Evolutionary conservation across 2,888 invertebrate species (phyloP), one percentile per base, ranked within the genome.

Genomic region (Clepsis dumicolana): DNA sequence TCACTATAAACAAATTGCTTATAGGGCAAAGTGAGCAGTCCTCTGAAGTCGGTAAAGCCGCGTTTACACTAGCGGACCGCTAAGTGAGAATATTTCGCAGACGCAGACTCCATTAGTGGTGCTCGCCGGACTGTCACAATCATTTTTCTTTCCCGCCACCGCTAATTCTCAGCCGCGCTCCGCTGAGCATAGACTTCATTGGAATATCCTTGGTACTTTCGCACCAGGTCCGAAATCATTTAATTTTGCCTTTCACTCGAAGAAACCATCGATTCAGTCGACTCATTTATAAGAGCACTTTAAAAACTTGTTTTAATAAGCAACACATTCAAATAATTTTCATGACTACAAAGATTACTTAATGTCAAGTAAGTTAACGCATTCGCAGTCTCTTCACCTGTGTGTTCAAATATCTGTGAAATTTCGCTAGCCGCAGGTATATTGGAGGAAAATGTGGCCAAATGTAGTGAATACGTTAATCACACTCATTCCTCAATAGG

Each of bases 51-150:
- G 65, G 72, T 71, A 71, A 71, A 71, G 73, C 73, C 75, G 72
- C 72, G 74, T 76, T 73, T 75, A 71, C 73, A 73, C 70, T 71
- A 83, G 72, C 73, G 71, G 73, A 73, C 83, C 79, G 81, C 82
- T 88, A 91, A 92, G 89, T 91, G 91, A 86, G 83, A 82, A 82
- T 88, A 88, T 91, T 90, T 91, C 89, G 90, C 89, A 89, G 89
- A 89, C 86, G 90, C 87, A 90, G 90, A 90, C 90, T 93, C 93
- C 93, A 93, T 93, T 93, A 93, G 91, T 83, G 87, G 83, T 88
- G 90, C 87, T 89, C 93, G 92, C 89, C 88, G 92, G 91, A 91
- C 93, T 93, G 93, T 93, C 93, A 92, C 93, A 92, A 91, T 93
- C 92, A 93, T 93, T 93, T 93, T 93, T 93, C 93, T 93, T 93